Evolutionary conservation across 2,113 vertebrate species (phyloP).

Genomic region (Synodontis membranacea): DNA sequence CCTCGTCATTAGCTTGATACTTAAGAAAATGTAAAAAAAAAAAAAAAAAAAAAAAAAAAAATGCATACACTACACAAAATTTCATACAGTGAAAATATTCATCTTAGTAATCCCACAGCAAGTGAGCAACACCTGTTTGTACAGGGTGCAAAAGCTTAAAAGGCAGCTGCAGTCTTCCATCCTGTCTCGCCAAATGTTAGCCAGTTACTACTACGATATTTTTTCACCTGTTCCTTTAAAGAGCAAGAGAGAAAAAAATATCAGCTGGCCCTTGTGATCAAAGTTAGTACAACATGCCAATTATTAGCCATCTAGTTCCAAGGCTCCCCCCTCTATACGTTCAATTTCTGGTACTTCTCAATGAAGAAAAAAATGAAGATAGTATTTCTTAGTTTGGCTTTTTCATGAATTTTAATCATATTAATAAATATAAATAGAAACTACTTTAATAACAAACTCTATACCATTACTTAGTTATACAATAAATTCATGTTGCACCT

Average conservation of each 20-base stretch:
- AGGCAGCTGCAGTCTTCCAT: neutral
- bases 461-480: no score
- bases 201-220: neutral
- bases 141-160: neutral
- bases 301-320: neutral
- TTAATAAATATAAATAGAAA: no score
- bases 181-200: neutral
- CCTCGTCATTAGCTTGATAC: neutral
- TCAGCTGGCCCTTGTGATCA: neutral
- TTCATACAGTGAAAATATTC: neutral
- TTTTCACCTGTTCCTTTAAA: neutral
- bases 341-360: neutral
- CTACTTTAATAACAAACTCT: neutral
- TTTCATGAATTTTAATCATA: neutral
- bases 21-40: neutral
- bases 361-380: neutral
- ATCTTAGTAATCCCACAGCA: neutral
- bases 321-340: neutral
- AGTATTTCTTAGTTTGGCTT: neutral
- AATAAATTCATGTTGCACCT: constrained; percentile 71
- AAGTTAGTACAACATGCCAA: neutral
- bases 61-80: neutral
- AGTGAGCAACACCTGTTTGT: neutral
- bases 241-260: neutral
- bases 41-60: no score